Evolutionary conservation across 2,888 invertebrate genomes (phyloP), one percentile per base, ranked within the genome.

Genomic region (Trichacis sp.): DNA sequence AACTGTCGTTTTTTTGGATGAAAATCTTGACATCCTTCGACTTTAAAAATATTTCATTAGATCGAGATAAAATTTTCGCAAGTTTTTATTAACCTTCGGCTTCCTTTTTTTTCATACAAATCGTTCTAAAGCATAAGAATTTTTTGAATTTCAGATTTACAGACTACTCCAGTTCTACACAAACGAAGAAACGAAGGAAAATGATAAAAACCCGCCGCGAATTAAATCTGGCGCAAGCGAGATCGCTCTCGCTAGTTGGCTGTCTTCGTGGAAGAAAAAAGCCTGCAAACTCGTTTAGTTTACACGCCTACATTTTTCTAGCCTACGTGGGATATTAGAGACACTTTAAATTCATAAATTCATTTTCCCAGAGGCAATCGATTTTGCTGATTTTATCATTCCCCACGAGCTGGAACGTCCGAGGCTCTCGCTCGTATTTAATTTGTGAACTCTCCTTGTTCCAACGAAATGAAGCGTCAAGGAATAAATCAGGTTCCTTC

Each of bases 311-410:
- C 46, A 46, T 46, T 46, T 46, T 24, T 46, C 46, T 46, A 46
- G 24, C 19, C 46, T 14, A 14, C 12, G 46, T 24, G 14, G 29
- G 46, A 29, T 46, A 46, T 46, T 46, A 46, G 46, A 46, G 46
- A 46, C 46, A 46, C 46, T 46, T 46, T 24, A 46, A 46, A 46
- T 46, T 46, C 46, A 46, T 46, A 29, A 46, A 46, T 46, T 46
- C 46, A 46, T 46, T 46, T 46, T 46, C 46, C 46, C 46, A 46
- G 46, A 29, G 46, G 46, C 46, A 46, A 46, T 46, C 46, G 46
- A 46, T 46, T 46, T 46, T 29, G 46, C 46, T 46, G 46, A 46
- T 46, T 46, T 46, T 46, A 46, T 46, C 46, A 46, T 24, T 46
- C 46, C 24, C 46, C 17, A 8, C 24, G 14, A 46, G 24, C 14